Base-by-base conservation (phyloP, 2,888 invertebrate species). In the Minunthozetes semirufus region DNA sequence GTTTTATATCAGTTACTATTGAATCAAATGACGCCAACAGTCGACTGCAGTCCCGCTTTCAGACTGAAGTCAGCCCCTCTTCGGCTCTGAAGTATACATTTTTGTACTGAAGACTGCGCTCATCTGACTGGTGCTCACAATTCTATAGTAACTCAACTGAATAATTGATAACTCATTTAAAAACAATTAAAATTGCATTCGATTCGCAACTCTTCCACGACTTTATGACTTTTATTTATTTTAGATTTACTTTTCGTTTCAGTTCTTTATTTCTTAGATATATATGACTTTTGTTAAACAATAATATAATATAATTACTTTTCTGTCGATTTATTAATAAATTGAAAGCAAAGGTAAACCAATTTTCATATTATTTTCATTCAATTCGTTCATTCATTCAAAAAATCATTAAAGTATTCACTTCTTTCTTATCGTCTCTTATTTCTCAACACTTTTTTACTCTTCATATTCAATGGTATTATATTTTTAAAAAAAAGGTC, bases 1-100 rank as follows among this genome's bases (percentile, higher is more conserved):
- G 66, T 66, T 66, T 66, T 66, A 38, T 66, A 66, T 66, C 8
- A 66, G 38, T 66, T 33, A 66, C 66, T 66, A 66, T 33, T 66
- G 38, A 66, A 66, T 19, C 8, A 19, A 19, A 33, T 11, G 25
- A 17, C 38, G 38, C 19, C 8, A 29, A 66, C 29, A 66, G 66
- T 66, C 29, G 66, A 66, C 9, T 1, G 66, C 66, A 38, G 29
- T 66, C 66, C 27, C 19, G n/a, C 66, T 38, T 29, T 25, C 38
- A 66, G 66, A 11, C 19, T 19, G 66, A 66, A 33, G 66, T 66
- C 66, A 66, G 66, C 66, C 66, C 66, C 66, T 13, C 66, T 38
- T 66, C 66, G 66, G 42, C 38, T 66, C 38, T 66, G 59, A 66
- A 66, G 66, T 38, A n/a, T 38, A 66, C 66, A 38, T 1, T 66